Evolutionary conservation across 2,113 vertebrate species (phyloP), one percentile per base, ranked within the genome.

Genomic region (Astur gentilis): DNA sequence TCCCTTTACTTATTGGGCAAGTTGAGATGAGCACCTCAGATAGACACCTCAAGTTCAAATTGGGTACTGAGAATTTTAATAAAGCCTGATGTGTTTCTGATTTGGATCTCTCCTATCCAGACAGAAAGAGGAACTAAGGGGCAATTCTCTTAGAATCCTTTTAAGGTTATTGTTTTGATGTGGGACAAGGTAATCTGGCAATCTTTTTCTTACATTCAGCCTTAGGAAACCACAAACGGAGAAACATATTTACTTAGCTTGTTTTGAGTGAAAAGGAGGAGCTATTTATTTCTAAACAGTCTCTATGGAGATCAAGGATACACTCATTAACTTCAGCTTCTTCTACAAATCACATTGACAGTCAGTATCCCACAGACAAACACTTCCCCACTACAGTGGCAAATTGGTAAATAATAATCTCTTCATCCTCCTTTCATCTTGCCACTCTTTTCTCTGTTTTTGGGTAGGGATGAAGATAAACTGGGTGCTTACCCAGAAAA

Each of bases 301-400:
- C n/a, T 80, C 64, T 83, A 23, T 0, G 0, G 64, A 92, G 76
- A 94, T 57, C 91, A 86, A 83, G 38, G 83, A 81, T 38, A 80
- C 45, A 73, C 19, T 77, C 78, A 77, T 96, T 97, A 94, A 72
- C 80, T 92, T 93, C 12, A 80, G 45, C 40, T 92, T 90, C 67
- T 93, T 80, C 86, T 89, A 77, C 79, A 89, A 90, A 96, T 95
- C 86, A 58, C 32, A 36, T 36, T 81, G 76, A 54, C 50, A 87
- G 60, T 23, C 89, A 90, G 64, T 83, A 81, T 70, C 42, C 27
- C 67, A 81, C 93, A 88, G 75, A 94, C n/a, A 95, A 95, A 45
- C 50, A n/a, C 42, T 92, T 90, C 22, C 22, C 38, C 80, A 34
- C 45, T 86, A 38, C 27, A 78, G 60, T 27, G 47, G 71, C n/a